Evolutionary conservation across 2,113 vertebrate genomes (phyloP).

Genomic region (Semnopithecus entellus): DNA sequence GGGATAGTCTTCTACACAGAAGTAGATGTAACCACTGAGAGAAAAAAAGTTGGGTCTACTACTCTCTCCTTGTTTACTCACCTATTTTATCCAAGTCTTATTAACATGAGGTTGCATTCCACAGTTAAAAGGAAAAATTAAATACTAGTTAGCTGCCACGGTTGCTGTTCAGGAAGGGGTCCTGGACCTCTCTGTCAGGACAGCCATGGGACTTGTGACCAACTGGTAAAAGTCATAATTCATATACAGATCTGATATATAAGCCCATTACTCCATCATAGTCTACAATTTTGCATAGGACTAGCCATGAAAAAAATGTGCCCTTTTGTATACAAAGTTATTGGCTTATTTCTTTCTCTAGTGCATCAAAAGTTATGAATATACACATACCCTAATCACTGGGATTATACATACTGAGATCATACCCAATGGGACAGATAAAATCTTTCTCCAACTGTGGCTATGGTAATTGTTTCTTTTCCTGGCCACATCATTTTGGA

Average conservation of each 20-base stretch:
- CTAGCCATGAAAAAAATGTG: not conserved
- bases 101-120: not conserved
- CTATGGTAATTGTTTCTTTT: slow-evolving; percentile 53
- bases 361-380: slow-evolving; percentile 13
- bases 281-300: not conserved
- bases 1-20: not conserved
- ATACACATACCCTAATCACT: not conserved
- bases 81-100: not conserved
- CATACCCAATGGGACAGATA: slow-evolving; percentile 41
- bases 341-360: not conserved
- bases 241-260: not conserved
- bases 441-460: slow-evolving; percentile 49
- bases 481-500: slow-evolving; percentile 42
- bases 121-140: not conserved
- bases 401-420: slow-evolving; percentile 38
- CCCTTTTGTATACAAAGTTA: not conserved
- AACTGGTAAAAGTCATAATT: not conserved
- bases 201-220: not conserved
- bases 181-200: not conserved
- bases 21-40: not conserved
- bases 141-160: not conserved
- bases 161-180: not conserved
- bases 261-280: not conserved
- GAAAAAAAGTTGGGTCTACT: not conserved
- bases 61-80: not conserved